phyloP scores from a whole-genome alignment of 2,797 vertebrate genomes.

The Pipistrellus kuhlii region DNA sequence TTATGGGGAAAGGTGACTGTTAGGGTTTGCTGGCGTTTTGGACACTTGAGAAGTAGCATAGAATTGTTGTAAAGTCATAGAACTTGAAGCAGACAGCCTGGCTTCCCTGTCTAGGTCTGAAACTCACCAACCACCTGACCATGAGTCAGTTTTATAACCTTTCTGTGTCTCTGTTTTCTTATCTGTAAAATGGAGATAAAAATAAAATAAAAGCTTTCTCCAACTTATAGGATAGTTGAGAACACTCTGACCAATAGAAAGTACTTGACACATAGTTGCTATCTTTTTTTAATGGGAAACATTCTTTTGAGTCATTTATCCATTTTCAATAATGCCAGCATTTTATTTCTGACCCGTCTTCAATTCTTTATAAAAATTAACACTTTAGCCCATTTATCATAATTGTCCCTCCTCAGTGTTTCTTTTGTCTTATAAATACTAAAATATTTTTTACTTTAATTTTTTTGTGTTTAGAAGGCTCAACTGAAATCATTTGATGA shows the following conservation, averaged over 20 bases:
- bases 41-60: background rate
- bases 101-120: background rate
- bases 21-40: background rate
- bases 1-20: background rate
- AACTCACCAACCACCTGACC: background rate
- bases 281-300: background rate
- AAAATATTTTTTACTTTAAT: background rate
- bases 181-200: constrained; percentile 31
- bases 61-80: background rate
- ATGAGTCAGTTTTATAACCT: background rate
- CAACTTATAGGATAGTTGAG: background rate
- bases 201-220: constrained; percentile 49
- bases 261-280: background rate
- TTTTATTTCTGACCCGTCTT: background rate
- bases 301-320: background rate
- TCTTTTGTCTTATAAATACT: background rate
- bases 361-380: background rate
- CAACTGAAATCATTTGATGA: background rate
- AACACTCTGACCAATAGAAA: constrained; percentile 12
- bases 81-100: background rate
- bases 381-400: background rate
- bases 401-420: background rate
- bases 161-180: background rate
- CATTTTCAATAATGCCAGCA: background rate
- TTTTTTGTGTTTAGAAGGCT: background rate